Percentiles rank a stretch among this genome's conserved stretches.
Conservation (phyloP, 2,888 invertebrate species). For the Aleiodes alternator region DNA sequence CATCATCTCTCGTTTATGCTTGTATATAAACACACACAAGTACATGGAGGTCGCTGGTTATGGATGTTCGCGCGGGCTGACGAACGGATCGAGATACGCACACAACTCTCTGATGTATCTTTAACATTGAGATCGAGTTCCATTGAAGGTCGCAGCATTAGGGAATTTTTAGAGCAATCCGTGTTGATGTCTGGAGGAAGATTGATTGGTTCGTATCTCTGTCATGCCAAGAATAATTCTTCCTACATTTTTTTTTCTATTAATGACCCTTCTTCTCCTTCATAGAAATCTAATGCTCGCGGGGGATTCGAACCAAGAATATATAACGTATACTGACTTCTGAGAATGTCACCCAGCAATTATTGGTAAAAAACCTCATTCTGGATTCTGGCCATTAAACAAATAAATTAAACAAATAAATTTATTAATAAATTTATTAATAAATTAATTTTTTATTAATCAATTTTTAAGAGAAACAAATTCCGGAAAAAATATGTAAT, state of each 20-base stretch:
- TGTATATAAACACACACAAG: constrained; percentile 16
- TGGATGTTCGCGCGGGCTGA: constrained; percentile 1
- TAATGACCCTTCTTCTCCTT: constrained; percentile 1
- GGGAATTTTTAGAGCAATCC: not conserved
- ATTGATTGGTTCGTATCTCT: constrained; percentile 14
- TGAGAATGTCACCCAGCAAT: not conserved
- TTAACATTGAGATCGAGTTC: constrained; percentile 59
- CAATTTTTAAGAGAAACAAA: no score
- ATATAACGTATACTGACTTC: not conserved
- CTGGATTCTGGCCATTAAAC: no score
- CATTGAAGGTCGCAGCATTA: constrained; percentile 55
- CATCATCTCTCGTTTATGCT: constrained; percentile 36
- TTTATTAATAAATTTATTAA: no score
- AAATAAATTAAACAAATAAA: no score
- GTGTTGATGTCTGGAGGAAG: constrained; percentile 30
- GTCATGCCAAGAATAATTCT: not conserved
- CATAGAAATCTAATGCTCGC: not conserved
- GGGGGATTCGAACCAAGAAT: not conserved
- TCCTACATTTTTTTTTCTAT: constrained; percentile 4
- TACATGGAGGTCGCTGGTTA: not conserved
- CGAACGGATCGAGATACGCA: constrained; percentile 18
- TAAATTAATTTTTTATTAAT: no score
- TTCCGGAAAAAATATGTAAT: no score
- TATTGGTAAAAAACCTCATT: no score
- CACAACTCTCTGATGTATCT: constrained; percentile 44